Percentiles rank a stretch among this genome's conserved stretches.
Evolutionary conservation across 2,113 vertebrate genomes (phyloP).

Genomic region (Tapirus terrestris): DNA sequence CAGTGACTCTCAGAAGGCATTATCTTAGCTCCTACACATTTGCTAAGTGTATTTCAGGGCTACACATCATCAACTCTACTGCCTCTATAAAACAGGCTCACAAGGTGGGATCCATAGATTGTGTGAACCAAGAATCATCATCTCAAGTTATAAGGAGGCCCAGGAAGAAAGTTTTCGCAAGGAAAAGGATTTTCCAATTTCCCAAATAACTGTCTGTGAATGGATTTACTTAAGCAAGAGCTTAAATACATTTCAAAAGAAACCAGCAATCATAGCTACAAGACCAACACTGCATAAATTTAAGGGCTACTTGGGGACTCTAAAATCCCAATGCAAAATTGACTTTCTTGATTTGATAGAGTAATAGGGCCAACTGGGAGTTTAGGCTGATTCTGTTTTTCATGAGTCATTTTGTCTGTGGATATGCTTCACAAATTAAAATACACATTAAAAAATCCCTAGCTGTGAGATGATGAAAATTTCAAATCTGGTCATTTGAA

Average conservation of each 20-base stretch:
- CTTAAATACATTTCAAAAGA: conserved; percentile 6
- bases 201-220: neutral
- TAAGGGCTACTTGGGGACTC: conserved; percentile 52
- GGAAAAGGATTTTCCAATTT: neutral
- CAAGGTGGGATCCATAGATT: neutral
- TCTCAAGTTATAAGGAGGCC: neutral
- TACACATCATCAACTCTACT: neutral
- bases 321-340: neutral
- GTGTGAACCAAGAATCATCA: neutral
- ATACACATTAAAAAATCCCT: conserved; percentile 73
- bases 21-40: neutral
- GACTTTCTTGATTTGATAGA: conserved; percentile 58
- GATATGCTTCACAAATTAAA: conserved; percentile 71
- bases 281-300: conserved; percentile 40
- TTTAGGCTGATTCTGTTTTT: conserved; percentile 41
- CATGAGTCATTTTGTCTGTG: conserved; percentile 67
- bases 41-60: neutral
- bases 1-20: neutral
- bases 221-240: conserved; percentile 31
- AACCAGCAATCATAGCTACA: neutral
- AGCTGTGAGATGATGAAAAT: conserved; percentile 84
- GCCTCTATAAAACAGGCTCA: neutral
- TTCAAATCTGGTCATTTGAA: conserved; percentile 82
- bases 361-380: conserved; percentile 11
- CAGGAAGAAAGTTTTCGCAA: neutral